phyloP scores from a whole-genome alignment of 1,140 invertebrate species.

The Lysiphlebus fabarum region DNA sequence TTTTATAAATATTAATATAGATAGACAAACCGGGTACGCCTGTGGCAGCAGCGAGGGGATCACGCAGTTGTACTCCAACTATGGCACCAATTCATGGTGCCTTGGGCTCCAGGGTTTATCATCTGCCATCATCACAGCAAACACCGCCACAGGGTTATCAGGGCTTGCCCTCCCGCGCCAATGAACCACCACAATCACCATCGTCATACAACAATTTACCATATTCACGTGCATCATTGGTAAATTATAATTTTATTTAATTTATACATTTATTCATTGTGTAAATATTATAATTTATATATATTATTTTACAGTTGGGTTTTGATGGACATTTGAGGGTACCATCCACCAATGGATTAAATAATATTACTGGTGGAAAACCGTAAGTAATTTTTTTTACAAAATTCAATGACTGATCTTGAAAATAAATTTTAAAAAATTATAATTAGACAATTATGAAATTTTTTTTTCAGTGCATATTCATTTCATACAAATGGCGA shows the following conservation, averaged over 20 bases:
- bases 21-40: constrained; percentile 49
- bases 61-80: constrained; percentile 50
- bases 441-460: no score
- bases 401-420: no score
- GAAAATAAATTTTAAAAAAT: no score
- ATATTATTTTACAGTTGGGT: constrained; percentile 55
- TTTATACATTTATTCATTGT: no score
- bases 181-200: constrained; percentile 49
- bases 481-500: constrained; percentile 89
- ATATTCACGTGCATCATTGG: constrained; percentile 59
- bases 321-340: constrained; percentile 65
- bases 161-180: constrained; percentile 48
- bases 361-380: constrained; percentile 81
- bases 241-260: constrained; percentile 25
- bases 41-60: constrained; percentile 46
- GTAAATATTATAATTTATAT: no score
- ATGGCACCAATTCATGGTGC: constrained; percentile 47
- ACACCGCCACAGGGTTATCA: constrained; percentile 50
- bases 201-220: constrained; percentile 57
- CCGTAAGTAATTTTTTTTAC: no score
- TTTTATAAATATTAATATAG: constrained; percentile 24
- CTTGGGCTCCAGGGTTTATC: constrained; percentile 47
- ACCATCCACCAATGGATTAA: constrained; percentile 61
- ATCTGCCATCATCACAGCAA: constrained; percentile 50
- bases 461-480: constrained; percentile 80